Evolutionary conservation across 2,888 invertebrate species (phyloP).

Genomic region (Silvanus unidentatus): DNA sequence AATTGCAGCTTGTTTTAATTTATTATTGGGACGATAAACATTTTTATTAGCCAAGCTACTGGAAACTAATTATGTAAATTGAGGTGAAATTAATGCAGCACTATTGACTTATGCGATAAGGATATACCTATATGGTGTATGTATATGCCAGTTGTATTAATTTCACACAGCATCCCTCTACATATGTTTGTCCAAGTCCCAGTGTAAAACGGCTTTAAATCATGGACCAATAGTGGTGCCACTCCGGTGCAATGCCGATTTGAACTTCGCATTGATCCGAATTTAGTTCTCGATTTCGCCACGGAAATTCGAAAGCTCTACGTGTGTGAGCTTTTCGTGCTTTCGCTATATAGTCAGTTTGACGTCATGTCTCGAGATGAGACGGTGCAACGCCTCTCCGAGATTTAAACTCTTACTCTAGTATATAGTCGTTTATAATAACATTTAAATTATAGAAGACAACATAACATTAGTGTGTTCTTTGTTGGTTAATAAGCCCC

Average conservation of each 20-base stretch:
- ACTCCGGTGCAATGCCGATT: conserved; percentile 21
- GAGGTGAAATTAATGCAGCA: too few relatives aligned
- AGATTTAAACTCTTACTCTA: conserved; percentile 10
- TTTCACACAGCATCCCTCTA: background rate
- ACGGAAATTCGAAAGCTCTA: conserved; percentile 12
- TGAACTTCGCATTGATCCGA: conserved; percentile 34
- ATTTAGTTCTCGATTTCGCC: conserved; percentile 22
- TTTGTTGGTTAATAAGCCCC: too few relatives aligned
- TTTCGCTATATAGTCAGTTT: conserved; percentile 32
- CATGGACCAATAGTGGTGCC: conserved; percentile 6
- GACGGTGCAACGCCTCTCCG: conserved; percentile 31
- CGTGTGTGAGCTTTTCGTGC: conserved; percentile 4
- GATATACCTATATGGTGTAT: too few relatives aligned
- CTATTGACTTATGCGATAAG: too few relatives aligned
- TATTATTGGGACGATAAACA: too few relatives aligned
- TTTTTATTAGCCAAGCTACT: too few relatives aligned
- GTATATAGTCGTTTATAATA: conserved; percentile 29
- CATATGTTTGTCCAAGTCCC: conserved; percentile 1
- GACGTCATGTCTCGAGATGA: conserved; percentile 41
- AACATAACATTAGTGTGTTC: too few relatives aligned
- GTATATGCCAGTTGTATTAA: too few relatives aligned
- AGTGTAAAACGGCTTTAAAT: background rate
- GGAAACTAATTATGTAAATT: too few relatives aligned
- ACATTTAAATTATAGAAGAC: too few relatives aligned
- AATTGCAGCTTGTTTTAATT: too few relatives aligned